These are phyloP conservation scores for Scolopax rusticola DNA, from an alignment of 2,797 vertebrate genomes.

Conservation along the genomic window DNA sequence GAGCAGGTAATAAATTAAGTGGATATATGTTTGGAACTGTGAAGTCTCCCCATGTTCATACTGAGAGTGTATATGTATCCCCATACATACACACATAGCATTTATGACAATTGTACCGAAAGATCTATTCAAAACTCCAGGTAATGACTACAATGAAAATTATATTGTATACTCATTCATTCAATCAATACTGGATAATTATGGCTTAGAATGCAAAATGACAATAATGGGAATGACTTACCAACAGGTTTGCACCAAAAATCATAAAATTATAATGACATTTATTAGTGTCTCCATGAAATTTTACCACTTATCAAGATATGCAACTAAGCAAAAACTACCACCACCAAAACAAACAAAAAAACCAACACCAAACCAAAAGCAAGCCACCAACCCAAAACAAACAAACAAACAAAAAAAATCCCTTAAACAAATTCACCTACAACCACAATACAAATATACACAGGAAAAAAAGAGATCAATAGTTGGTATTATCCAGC, in stretches of 20 bases:
- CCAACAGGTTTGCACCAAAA: conserved; percentile 42
- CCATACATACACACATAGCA: neutral
- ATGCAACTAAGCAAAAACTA: neutral
- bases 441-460: neutral
- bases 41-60: neutral
- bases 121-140: neutral
- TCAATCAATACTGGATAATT: neutral
- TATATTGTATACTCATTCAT: neutral
- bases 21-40: neutral
- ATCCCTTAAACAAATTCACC: neutral
- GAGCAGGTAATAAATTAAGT: neutral
- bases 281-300: conserved; percentile 28
- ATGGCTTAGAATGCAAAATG: conserved; percentile 36
- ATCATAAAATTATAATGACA: neutral
- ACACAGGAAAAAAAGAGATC: neutral
- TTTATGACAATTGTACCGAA: neutral
- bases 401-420: neutral
- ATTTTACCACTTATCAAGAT: neutral
- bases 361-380: neutral
- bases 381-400: neutral
- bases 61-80: neutral
- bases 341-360: neutral
- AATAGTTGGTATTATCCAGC: neutral
- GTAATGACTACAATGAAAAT: neutral
- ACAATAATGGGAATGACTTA: conserved; percentile 72